These are phyloP conservation scores for Pyrrhosoma nymphula DNA, from an alignment of 2,888 invertebrate species.

Conservation along the genomic window DNA sequence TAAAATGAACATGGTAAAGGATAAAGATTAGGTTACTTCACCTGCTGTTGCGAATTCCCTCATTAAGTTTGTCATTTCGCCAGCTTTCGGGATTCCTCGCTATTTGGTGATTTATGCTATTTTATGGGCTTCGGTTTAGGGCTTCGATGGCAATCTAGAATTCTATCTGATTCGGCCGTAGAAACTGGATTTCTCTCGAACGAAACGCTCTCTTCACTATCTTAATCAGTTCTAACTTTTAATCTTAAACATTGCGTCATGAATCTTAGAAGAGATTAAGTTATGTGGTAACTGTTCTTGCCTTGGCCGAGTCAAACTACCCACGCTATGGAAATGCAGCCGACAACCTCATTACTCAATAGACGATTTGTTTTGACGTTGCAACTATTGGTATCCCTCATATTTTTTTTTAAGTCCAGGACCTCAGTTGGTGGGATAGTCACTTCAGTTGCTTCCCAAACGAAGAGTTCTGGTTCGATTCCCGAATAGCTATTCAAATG, in stretches of 20 bases:
- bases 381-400: no score
- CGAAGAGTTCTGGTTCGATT: neutral
- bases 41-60: neutral
- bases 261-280: neutral
- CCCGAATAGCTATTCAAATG: neutral
- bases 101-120: neutral
- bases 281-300: neutral
- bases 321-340: neutral
- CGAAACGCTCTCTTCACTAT: neutral
- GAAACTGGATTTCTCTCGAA: constrained; percentile 28
- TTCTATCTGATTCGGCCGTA: neutral
- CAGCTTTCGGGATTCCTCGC: neutral
- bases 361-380: no score
- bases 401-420: neutral
- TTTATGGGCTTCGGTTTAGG: neutral
- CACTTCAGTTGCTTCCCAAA: neutral
- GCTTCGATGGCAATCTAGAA: neutral
- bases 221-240: neutral
- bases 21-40: neutral
- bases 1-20: no score
- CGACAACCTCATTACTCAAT: neutral
- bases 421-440: neutral
- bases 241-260: neutral
- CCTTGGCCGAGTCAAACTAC: neutral
- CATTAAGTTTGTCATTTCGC: neutral